Evolutionary conservation across 2,888 invertebrate genomes (phyloP).

Genomic region (Lathronympha strigana): DNA sequence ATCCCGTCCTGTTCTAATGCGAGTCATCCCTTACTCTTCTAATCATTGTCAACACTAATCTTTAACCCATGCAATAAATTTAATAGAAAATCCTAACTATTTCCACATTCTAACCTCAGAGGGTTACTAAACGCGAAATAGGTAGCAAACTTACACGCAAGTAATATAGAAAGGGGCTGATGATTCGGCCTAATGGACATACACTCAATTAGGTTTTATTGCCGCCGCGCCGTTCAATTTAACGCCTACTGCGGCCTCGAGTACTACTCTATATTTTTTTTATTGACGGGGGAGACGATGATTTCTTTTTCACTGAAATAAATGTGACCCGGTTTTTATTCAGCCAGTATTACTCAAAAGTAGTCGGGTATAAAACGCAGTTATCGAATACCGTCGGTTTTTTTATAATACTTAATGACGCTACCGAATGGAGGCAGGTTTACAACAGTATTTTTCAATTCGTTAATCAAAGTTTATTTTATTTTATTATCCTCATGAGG

Average conservation of each 20-base stretch:
- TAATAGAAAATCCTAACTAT: neutral
- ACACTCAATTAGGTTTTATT: constrained; percentile 81
- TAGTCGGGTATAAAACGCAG: constrained; percentile 8
- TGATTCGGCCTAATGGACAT: constrained; percentile 71
- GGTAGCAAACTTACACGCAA: constrained; percentile 39
- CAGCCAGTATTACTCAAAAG: constrained; percentile 13
- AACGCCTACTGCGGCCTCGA: constrained; percentile 74
- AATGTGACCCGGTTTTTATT: constrained; percentile 28
- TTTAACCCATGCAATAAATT: neutral
- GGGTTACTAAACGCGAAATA: constrained; percentile 36
- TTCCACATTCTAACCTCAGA: neutral
- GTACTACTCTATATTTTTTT: constrained; percentile 66
- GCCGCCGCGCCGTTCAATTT: constrained; percentile 76
- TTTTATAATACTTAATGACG: neutral
- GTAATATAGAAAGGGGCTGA: constrained; percentile 46
- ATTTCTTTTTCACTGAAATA: constrained; percentile 39
- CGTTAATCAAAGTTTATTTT: neutral
- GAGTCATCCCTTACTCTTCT: too few species aligned
- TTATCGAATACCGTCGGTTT: neutral
- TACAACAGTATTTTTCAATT: neutral
- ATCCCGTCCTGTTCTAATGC: too few species aligned
- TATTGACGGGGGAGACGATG: constrained; percentile 59
- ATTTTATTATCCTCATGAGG: too few species aligned
- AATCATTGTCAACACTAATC: neutral
- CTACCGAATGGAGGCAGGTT: neutral